Evolutionary conservation across 2,113 vertebrate species (phyloP).

Genomic region (Seriola dumerili): DNA sequence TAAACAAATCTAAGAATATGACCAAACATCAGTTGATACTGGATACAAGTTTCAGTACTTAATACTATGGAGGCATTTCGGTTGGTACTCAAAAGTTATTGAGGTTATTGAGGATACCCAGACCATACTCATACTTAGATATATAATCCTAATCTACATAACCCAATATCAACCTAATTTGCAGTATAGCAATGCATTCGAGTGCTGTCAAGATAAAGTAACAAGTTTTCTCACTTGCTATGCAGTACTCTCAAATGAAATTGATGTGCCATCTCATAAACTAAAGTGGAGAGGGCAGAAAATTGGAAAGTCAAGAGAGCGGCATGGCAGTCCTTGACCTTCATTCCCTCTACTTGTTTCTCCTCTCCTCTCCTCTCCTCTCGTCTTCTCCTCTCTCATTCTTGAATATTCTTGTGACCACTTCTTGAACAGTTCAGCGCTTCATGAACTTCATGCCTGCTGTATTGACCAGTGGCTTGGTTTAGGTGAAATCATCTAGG

Average conservation of each 20-base stretch:
- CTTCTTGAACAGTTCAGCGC: background rate
- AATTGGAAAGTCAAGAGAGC: conserved; percentile 18
- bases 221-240: conserved; percentile 12
- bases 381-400: background rate
- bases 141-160: background rate
- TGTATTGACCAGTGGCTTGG: background rate
- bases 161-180: conserved; percentile 6
- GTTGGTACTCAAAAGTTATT: background rate
- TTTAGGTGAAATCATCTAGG: background rate
- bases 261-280: conserved; percentile 22
- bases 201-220: background rate
- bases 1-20: background rate
- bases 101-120: background rate
- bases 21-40: background rate
- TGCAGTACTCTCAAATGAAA: conserved; percentile 36
- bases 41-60: background rate
- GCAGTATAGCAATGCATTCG: background rate
- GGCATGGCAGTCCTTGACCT: conserved; percentile 50
- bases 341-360: background rate
- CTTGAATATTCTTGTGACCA: background rate
- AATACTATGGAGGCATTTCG: background rate
- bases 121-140: background rate
- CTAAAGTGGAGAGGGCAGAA: conserved; percentile 25
- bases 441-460: too few species aligned
- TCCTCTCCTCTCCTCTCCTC: background rate